These are phyloP conservation scores for Caradrina kadenii DNA, from an alignment of 2,888 invertebrate genomes.

Conservation along the genomic window DNA sequence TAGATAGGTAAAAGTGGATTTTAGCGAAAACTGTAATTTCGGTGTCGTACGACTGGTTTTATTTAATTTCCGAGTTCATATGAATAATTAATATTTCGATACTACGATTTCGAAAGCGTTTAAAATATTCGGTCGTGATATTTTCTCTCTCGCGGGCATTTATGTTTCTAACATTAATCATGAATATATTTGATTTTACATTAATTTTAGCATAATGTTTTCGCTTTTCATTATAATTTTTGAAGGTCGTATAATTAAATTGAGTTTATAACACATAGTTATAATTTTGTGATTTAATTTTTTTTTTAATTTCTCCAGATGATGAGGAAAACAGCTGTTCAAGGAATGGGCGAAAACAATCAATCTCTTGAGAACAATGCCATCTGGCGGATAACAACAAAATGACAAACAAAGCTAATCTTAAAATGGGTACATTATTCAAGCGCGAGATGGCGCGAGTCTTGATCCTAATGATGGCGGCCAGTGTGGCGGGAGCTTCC, in stretches of 20 bases:
- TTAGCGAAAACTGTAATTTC: conserved; percentile 65
- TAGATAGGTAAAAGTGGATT: conserved; percentile 66
- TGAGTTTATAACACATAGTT: not conserved
- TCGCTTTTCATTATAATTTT: conserved; percentile 36
- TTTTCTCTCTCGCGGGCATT: conserved; percentile 65
- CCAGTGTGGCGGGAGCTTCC: conserved; percentile 65
- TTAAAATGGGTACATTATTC: conserved; percentile 54
- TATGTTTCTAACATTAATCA: conserved; percentile 50
- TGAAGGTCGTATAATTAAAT: conserved; percentile 34
- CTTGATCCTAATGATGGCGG: conserved; percentile 68
- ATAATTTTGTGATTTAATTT: conserved; percentile 7
- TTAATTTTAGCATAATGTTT: conserved; percentile 32
- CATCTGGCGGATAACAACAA: conserved; percentile 66
- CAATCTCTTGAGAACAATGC: conserved; percentile 55
- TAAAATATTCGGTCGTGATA: conserved; percentile 62
- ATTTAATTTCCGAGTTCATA: conserved; percentile 64
- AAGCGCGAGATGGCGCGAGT: conserved; percentile 79
- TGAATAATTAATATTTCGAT: conserved; percentile 71
- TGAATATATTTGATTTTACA: conserved; percentile 41
- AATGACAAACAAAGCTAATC: conserved; percentile 66
- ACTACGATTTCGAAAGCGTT: conserved; percentile 70
- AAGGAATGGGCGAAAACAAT: conserved; percentile 59
- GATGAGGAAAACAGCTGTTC: conserved; percentile 57
- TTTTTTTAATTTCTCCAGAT: conserved; percentile 65
- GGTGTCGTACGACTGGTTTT: conserved; percentile 67